A percentile compares a stretch with the other conserved stretches of the same genome.
These are phyloP conservation scores for Drosophila mojavensis DNA, from an alignment of 1,140 invertebrate species.

Conservation along the genomic window DNA sequence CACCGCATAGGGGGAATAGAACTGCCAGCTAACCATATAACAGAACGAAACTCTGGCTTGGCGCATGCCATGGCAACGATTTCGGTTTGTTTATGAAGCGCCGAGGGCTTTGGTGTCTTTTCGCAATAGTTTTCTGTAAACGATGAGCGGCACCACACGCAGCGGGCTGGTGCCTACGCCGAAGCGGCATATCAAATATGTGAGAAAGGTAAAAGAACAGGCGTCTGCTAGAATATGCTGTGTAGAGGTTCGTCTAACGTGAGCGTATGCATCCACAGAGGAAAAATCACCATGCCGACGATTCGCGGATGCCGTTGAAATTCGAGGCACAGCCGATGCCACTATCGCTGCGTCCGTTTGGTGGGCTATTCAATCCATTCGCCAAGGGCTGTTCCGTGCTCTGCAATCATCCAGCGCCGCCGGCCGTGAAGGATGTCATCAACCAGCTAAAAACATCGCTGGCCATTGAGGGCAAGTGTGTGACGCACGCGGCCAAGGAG, in stretches of 20 bases:
- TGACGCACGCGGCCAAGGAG: conserved; percentile 36
- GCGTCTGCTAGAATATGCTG: not conserved
- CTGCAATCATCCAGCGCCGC: conserved; percentile 92
- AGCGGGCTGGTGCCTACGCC: conserved; percentile 77
- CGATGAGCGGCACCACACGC: conserved; percentile 75
- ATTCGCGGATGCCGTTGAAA: conserved; percentile 58
- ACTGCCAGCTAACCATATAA: not conserved
- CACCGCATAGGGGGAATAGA: not conserved
- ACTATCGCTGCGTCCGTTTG: conserved; percentile 88
- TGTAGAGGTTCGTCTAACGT: not conserved
- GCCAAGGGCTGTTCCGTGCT: conserved; percentile 90
- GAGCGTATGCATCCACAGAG: conserved; percentile 33
- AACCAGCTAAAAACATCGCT: conserved; percentile 89
- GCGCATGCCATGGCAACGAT: conserved; percentile 45
- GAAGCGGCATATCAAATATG: conserved; percentile 58
- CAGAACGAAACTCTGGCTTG: conserved; percentile 5
- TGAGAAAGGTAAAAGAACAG: conserved; percentile 60
- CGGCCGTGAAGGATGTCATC: conserved; percentile 89
- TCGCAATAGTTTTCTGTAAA: conserved; percentile 13
- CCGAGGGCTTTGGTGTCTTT: conserved; percentile 8
- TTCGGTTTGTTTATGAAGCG: conserved; percentile 28
- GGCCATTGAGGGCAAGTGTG: conserved; percentile 82
- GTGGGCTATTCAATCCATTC: conserved; percentile 91
- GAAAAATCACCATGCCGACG: conserved; percentile 49
- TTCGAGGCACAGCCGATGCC: conserved; percentile 75